Evolutionary conservation across 2,888 invertebrate species (phyloP), one percentile per base, ranked within the genome.

Genomic region (Tetragnatha montana): DNA sequence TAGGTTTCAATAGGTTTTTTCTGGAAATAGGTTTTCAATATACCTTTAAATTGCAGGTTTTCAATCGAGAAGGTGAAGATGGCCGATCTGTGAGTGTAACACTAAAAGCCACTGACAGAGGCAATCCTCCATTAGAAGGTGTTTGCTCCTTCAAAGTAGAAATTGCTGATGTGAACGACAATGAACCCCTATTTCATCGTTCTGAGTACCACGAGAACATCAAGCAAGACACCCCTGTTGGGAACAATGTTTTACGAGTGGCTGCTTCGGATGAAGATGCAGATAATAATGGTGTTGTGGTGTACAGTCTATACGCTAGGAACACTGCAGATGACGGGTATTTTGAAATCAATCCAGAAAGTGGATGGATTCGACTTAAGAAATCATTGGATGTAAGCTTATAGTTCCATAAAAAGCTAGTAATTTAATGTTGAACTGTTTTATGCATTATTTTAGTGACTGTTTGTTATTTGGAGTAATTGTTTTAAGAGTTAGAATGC

Each of bases 61-160:
- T 99, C 93, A 98, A 99, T 94, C 96, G 98, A 91, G 99, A 99
- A 94, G 98, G 98, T 0, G 98, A 99, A 92, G 98, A 98, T 93
- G 98, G 98, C 8, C 98, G 98, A 94, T 98, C 98, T 94, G 98
- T 98, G 6, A 98, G 98, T 0, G 98, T 98, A 6, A 99, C 98
- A 0, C 97, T 99, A 0, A 98, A 99, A 94, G 99, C 99, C 7
- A 98, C 98, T 0, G 99, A 99, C 95, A 97, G 98, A 93, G 99
- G 99, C 19, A 98, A 98, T 93, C 98, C 99, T 1, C 98, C 98
- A 0, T 94, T 99, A 92, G 99, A 99, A 94, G 98, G 99, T 47
- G 98, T 99, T 92, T 99, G 99, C 94, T 99, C 99, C 8, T 99
- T 99, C 93, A 98, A 98, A 19, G 98, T 98, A 76, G 98, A 98